Evolutionary conservation across 2,113 vertebrate species (phyloP).

Genomic region (Dolichallabes microphthalmus): DNA sequence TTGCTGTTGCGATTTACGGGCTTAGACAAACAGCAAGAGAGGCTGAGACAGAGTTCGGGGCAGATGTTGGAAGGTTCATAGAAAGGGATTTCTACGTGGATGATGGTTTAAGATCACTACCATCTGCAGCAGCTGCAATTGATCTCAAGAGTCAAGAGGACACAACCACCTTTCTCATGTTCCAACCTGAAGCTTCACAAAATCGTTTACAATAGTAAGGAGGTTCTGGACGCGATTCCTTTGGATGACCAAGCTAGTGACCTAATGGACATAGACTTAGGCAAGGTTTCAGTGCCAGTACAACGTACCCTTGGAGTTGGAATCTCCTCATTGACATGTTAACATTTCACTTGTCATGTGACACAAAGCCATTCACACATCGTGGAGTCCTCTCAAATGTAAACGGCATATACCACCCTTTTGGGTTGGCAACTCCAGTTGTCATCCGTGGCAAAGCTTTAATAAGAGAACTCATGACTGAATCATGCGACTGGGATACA

Average conservation of each 20-base stretch:
- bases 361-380: background rate
- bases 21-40: too few species aligned
- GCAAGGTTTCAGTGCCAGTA: background rate
- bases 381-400: constrained; percentile 2
- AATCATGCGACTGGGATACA: background rate
- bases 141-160: too few species aligned
- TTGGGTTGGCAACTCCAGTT: constrained; percentile 18
- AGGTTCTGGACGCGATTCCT: background rate
- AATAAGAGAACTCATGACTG: constrained; percentile 16
- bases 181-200: constrained; percentile 11
- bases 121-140: too few species aligned
- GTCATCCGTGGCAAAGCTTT: constrained; percentile 12
- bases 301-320: background rate
- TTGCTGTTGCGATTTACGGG: too few species aligned
- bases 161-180: background rate
- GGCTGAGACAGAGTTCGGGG: too few species aligned
- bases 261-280: background rate
- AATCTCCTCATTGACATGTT: constrained; percentile 25
- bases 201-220: background rate
- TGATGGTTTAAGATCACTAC: too few species aligned
- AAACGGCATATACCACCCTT: constrained; percentile 32
- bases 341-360: background rate
- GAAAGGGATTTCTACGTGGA: too few species aligned
- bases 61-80: too few species aligned
- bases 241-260: constrained; percentile 4